phyloP scores from a whole-genome alignment of 2,888 invertebrate genomes.

The Hydropsyche betteni region DNA sequence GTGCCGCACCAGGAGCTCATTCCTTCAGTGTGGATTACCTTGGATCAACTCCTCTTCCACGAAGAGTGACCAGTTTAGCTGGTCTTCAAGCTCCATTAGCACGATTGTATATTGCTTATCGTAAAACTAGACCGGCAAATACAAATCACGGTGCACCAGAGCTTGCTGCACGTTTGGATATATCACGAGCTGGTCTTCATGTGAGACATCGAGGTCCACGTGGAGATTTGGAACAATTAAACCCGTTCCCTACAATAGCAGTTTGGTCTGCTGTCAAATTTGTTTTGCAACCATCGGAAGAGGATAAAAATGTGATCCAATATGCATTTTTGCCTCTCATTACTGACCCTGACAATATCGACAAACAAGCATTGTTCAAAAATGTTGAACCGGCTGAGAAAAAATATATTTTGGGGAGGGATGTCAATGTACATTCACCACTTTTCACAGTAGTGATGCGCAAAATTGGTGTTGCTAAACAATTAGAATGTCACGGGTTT shows the following conservation, averaged over 20 bases:
- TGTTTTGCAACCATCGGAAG: constrained; percentile 72
- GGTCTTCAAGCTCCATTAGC: constrained; percentile 84
- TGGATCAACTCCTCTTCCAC: constrained; percentile 80
- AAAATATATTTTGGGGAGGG: constrained; percentile 67
- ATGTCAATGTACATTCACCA: constrained; percentile 78
- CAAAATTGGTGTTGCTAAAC: constrained; percentile 77
- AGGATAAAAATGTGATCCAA: constrained; percentile 65
- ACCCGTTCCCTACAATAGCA: constrained; percentile 90
- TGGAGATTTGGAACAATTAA: constrained; percentile 72
- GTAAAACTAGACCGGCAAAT: constrained; percentile 65
- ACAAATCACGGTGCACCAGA: constrained; percentile 54
- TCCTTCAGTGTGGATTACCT: constrained; percentile 81
- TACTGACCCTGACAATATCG: constrained; percentile 81
- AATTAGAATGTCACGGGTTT: constrained; percentile 90
- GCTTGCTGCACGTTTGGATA: constrained; percentile 68
- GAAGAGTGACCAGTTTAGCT: constrained; percentile 82
- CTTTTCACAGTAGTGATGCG: constrained; percentile 93
- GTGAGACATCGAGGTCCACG: constrained; percentile 74
- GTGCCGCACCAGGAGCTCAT: constrained; percentile 67
- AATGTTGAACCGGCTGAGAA: constrained; percentile 65
- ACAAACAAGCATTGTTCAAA: constrained; percentile 75
- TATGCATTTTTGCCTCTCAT: constrained; percentile 87
- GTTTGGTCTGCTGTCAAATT: constrained; percentile 94
- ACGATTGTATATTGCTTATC: constrained; percentile 74
- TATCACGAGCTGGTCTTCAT: constrained; percentile 75